phyloP scores from a whole-genome alignment of 2,888 invertebrate genomes.

The Oeneis ivallda region DNA sequence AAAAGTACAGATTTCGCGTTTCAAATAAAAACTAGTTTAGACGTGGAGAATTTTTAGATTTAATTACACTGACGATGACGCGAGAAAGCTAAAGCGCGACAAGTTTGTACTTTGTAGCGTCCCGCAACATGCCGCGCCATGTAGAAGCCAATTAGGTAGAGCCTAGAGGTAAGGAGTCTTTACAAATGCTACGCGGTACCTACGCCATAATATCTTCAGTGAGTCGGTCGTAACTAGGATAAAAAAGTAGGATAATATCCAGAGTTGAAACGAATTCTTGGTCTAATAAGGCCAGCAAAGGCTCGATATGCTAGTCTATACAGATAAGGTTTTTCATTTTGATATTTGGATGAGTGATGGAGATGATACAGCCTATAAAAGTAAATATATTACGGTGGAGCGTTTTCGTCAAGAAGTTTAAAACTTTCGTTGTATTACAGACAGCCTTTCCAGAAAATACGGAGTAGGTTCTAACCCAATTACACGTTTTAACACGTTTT shows the following conservation, averaged over 20 bases:
- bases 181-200: slow-evolving; percentile 1
- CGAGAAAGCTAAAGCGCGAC: background rate
- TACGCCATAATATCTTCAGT: background rate
- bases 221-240: background rate
- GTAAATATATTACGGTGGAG: no score
- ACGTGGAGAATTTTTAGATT: background rate
- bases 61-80: background rate
- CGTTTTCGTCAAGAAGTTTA: no score
- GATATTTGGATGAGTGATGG: no score
- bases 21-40: slow-evolving; percentile 1
- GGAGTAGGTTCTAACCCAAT: no score
- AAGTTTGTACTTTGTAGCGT: background rate
- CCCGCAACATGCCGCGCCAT: background rate
- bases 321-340: no score
- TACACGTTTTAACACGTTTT: no score
- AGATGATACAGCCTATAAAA: no score
- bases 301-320: no score
- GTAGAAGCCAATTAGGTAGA: slow-evolving; percentile 5
- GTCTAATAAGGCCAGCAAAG: background rate
- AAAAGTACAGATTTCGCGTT: background rate
- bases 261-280: background rate
- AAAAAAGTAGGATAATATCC: background rate
- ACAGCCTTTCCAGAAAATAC: no score
- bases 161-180: background rate
- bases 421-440: no score